Percentiles rank a stretch among this genome's conserved stretches.
Evolutionary conservation across 2,113 vertebrate genomes (phyloP).

Genomic region (Triplophysa dalaica): DNA sequence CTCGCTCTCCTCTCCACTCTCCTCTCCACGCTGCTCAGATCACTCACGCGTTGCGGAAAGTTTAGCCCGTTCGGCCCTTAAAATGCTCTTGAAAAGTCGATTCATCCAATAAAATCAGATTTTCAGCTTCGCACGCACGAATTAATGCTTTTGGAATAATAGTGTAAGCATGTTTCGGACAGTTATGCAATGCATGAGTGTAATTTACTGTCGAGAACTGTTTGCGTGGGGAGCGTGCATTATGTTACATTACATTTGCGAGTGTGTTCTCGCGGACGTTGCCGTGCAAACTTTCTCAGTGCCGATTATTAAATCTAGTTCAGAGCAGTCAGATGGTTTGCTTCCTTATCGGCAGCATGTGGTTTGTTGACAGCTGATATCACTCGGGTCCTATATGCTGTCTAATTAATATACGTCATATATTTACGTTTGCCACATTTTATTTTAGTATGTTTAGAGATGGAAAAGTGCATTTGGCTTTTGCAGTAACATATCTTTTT

Average conservation of each 20-base stretch:
- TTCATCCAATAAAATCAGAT: background rate
- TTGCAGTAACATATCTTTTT: background rate
- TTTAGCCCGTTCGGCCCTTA: slow-evolving; percentile 4
- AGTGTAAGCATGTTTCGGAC: background rate
- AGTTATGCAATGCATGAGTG: background rate
- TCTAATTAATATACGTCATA: background rate
- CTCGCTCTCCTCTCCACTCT: background rate
- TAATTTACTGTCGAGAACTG: background rate
- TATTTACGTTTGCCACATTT: background rate
- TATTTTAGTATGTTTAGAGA: background rate
- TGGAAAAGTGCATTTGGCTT: background rate
- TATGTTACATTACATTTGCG: background rate
- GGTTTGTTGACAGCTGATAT: background rate
- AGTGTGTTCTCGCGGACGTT: background rate
- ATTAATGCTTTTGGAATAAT: background rate
- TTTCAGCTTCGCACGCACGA: background rate
- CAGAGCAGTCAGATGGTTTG: background rate
- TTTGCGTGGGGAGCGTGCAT: background rate
- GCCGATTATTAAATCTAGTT: background rate
- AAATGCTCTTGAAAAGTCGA: slow-evolving; percentile 1
- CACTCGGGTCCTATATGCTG: background rate
- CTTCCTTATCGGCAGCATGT: slow-evolving; percentile 8
- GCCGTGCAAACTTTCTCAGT: background rate
- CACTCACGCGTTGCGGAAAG: background rate
- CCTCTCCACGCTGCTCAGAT: background rate